Conservation (phyloP, 2,888 invertebrate species). For the Brachypalpus laphriformis region DNA sequence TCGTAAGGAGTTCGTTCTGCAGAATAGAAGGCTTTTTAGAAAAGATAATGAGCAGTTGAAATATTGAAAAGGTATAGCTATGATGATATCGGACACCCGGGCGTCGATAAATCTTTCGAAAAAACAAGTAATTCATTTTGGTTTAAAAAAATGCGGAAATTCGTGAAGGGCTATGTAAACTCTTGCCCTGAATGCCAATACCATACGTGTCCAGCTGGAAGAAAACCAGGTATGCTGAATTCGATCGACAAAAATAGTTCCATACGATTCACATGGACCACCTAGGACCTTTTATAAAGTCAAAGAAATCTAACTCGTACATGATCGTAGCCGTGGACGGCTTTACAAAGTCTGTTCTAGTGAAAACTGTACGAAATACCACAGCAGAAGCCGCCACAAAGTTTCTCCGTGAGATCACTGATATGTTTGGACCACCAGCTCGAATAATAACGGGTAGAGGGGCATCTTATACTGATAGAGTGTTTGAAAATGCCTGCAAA, state of each 20-base stretch:
- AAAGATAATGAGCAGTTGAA: no score
- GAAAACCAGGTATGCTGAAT: not conserved
- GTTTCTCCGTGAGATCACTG: not conserved
- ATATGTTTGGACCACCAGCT: not conserved
- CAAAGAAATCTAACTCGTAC: not conserved
- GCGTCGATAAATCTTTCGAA: no score
- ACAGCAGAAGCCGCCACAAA: no score
- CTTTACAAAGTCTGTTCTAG: not conserved
- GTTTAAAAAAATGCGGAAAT: no score
- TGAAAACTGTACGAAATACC: not conserved
- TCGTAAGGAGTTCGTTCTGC: no score
- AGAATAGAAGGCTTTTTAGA: no score
- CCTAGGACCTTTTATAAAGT: not conserved
- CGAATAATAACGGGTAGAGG: not conserved
- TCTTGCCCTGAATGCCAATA: not conserved
- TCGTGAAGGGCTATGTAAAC: not conserved
- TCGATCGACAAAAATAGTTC: not conserved
- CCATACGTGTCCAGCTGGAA: not conserved
- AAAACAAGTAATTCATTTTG: no score
- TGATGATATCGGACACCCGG: no score
- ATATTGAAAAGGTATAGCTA: no score
- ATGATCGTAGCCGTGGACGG: not conserved
- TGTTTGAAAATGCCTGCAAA: not conserved
- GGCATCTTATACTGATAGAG: not conserved
- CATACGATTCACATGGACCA: not conserved